Evolutionary conservation across 2,113 vertebrate species (phyloP).

Genomic region (Coptodon rendalli): DNA sequence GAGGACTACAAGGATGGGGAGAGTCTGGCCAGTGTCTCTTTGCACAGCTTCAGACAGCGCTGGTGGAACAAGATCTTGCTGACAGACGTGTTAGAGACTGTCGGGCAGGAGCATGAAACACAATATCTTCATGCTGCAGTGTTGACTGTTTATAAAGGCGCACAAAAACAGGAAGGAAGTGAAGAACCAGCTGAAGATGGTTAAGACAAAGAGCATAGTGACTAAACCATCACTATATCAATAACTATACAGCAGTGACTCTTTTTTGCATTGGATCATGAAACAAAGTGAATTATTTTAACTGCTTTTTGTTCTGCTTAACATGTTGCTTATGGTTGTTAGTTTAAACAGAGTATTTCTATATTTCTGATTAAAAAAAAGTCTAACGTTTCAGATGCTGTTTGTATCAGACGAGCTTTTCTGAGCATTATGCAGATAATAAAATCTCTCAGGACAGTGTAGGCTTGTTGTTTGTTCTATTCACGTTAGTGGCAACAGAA

Average conservation of each 20-base stretch:
- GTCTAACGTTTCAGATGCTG: neutral
- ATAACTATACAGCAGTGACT: neutral
- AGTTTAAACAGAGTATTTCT: neutral
- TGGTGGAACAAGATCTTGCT: constrained; percentile 80
- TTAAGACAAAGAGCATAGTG: neutral
- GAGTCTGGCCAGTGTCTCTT: constrained; percentile 58
- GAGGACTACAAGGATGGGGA: constrained; percentile 83
- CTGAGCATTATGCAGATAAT: neutral
- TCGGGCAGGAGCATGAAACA: neutral
- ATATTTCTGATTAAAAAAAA: neutral
- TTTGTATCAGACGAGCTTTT: neutral
- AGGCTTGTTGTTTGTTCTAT: neutral
- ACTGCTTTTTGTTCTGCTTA: neutral
- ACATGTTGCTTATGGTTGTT: neutral
- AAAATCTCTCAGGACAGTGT: neutral
- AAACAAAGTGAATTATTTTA: neutral
- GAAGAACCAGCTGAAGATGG: neutral
- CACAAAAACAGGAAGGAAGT: neutral
- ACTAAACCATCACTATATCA: neutral
- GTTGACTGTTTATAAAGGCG: neutral
- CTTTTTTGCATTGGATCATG: neutral
- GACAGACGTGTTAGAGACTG: constrained; percentile 13
- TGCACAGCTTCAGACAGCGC: constrained; percentile 77
- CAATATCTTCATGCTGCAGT: neutral
- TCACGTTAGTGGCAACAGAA: neutral